phyloP scores from a whole-genome alignment of 2,888 invertebrate species.

The Xiphydria camelus region DNA sequence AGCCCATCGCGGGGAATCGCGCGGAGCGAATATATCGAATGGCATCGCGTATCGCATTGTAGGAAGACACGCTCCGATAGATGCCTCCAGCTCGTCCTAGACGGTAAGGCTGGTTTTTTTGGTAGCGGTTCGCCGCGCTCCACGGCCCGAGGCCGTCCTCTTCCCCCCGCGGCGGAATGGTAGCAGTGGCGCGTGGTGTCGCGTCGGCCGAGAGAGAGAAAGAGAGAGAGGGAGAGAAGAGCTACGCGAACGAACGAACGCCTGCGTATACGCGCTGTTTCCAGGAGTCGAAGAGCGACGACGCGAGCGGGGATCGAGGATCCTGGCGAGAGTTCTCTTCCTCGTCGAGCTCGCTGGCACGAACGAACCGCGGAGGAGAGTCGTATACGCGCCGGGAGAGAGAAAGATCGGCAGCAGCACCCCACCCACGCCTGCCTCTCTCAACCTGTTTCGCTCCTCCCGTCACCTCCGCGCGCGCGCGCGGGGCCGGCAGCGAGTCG shows the following conservation, averaged over 20 bases:
- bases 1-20: no score
- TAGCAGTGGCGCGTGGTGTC: neutral
- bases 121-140: conserved; percentile 48
- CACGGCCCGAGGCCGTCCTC: conserved; percentile 29
- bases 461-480: conserved; percentile 21
- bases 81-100: no score
- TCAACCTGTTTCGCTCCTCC: conserved; percentile 54
- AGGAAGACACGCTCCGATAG: no score
- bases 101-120: no score
- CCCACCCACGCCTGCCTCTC: conserved; percentile 54
- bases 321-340: no score
- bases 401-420: conserved; percentile 51
- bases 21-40: no score
- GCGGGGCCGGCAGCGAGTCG: conserved; percentile 34
- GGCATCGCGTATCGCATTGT: no score
- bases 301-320: conserved; percentile 16
- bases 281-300: no score
- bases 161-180: conserved; percentile 11
- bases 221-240: neutral
- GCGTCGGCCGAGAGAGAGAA: neutral
- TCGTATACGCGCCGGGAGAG: conserved; percentile 14
- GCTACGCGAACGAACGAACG: no score
- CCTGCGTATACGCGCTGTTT: no score
- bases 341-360: no score
- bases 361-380: no score